These are phyloP conservation scores for Drosophila parvula DNA, from an alignment of 1,140 invertebrate genomes.

Conservation along the genomic window DNA sequence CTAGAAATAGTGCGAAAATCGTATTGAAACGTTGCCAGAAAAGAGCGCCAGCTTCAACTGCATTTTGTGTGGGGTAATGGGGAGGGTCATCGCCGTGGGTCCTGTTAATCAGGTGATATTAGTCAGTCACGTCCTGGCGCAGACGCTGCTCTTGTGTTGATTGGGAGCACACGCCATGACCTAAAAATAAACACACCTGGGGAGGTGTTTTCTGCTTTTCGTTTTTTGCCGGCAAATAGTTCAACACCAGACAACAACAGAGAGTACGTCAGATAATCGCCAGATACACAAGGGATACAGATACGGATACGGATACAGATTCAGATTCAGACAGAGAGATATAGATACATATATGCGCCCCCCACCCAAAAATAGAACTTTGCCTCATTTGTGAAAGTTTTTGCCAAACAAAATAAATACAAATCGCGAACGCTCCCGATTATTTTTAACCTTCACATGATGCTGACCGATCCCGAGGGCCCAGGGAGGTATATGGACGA, in stretches of 20 bases:
- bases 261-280: conserved; percentile 65
- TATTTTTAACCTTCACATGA: conserved; percentile 76
- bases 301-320: conserved; percentile 27
- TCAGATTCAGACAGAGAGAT: conserved; percentile 24
- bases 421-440: conserved; percentile 49
- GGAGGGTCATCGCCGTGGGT: background rate
- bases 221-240: conserved; percentile 64
- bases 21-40: conserved; percentile 41
- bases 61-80: background rate
- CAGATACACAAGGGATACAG: conserved; percentile 31
- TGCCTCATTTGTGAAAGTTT: conserved; percentile 78
- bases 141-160: conserved; percentile 36
- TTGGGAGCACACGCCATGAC: conserved; percentile 69
- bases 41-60: conserved; percentile 1
- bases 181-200: conserved; percentile 70
- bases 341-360: conserved; percentile 25
- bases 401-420: conserved; percentile 66
- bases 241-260: conserved; percentile 66
- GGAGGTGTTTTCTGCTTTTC: conserved; percentile 33
- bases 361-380: conserved; percentile 72
- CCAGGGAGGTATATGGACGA: background rate
- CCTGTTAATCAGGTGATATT: conserved; percentile 20
- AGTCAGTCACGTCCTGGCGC: conserved; percentile 35
- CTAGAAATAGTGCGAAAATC: conserved; percentile 49
- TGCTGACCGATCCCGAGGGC: conserved; percentile 17